Conservation (phyloP, 1,140 invertebrate species). For the Drosophila littoralis region DNA sequence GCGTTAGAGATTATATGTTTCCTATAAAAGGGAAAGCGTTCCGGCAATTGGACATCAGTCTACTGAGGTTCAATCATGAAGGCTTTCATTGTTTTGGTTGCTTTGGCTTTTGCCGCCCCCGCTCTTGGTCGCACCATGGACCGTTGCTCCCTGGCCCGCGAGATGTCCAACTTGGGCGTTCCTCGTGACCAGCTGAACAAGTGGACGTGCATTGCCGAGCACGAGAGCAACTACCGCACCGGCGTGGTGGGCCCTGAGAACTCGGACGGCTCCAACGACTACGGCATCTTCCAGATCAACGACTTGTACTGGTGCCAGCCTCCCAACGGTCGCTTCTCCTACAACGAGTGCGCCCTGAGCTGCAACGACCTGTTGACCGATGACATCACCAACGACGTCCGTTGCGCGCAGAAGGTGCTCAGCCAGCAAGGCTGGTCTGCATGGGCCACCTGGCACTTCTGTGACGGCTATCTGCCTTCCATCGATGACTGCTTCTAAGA, state of each 20-base stretch:
- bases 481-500: slow-evolving; percentile 62
- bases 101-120: slow-evolving; percentile 37
- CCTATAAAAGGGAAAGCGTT: slow-evolving; percentile 13
- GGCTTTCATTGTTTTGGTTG: slow-evolving; percentile 38
- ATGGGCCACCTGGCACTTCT: slow-evolving; percentile 58
- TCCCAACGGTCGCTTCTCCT: slow-evolving; percentile 34
- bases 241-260: slow-evolving; percentile 47
- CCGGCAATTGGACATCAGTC: slow-evolving; percentile 9
- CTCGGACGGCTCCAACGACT: slow-evolving; percentile 61
- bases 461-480: slow-evolving; percentile 48
- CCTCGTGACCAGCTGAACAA: slow-evolving; percentile 34
- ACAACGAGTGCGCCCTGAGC: slow-evolving; percentile 36
- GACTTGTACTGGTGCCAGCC: slow-evolving; percentile 71
- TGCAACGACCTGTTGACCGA: slow-evolving; percentile 53
- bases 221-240: slow-evolving; percentile 57
- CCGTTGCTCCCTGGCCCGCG: slow-evolving; percentile 71
- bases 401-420: slow-evolving; percentile 57
- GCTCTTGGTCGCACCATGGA: slow-evolving; percentile 58
- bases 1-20: background rate
- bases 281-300: slow-evolving; percentile 76
- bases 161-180: slow-evolving; percentile 57
- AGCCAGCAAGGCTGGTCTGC: slow-evolving; percentile 56
- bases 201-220: slow-evolving; percentile 59
- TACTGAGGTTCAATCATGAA: slow-evolving; percentile 40
- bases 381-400: slow-evolving; percentile 48